Percentiles rank a stretch among this genome's conserved stretches.
Evolutionary conservation across 2,113 vertebrate species (phyloP).

Genomic region (Atherinomorus stipes): DNA sequence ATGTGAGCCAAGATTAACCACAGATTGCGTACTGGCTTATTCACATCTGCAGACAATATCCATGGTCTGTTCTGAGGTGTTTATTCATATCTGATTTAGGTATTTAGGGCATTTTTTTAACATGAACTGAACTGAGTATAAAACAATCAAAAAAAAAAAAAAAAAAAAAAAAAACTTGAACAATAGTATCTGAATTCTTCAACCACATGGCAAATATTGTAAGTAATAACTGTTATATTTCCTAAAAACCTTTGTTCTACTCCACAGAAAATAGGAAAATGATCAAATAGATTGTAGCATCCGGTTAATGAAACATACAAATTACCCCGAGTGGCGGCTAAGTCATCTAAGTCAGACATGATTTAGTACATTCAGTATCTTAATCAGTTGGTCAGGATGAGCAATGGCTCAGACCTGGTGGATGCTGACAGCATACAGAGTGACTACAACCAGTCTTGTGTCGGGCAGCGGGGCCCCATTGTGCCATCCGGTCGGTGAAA

Average conservation of each 20-base stretch:
- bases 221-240: neutral
- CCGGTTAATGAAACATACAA: constrained; percentile 22
- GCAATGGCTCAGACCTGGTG: constrained; percentile 16
- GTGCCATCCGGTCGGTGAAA: constrained; percentile 18
- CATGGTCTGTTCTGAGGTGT: too few relatives aligned
- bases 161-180: too few relatives aligned
- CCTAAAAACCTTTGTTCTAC: neutral
- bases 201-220: too few relatives aligned
- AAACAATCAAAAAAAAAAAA: too few relatives aligned
- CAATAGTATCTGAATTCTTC: too few relatives aligned
- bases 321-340: constrained; percentile 19
- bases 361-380: constrained; percentile 11
- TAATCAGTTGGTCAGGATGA: constrained; percentile 24
- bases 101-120: too few relatives aligned
- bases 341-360: constrained; percentile 14
- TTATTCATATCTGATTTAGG: too few relatives aligned
- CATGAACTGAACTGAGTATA: too few relatives aligned
- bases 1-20: too few relatives aligned
- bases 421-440: neutral
- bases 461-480: neutral
- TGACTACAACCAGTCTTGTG: constrained; percentile 21
- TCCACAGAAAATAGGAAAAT: constrained; percentile 4
- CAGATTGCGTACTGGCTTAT: too few relatives aligned
- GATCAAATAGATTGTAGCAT: constrained; percentile 14
- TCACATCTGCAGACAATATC: too few relatives aligned